Evolutionary conservation across 2,888 invertebrate species (phyloP), one percentile per base, ranked within the genome.

Genomic region (Pseudococcus longispinus): DNA sequence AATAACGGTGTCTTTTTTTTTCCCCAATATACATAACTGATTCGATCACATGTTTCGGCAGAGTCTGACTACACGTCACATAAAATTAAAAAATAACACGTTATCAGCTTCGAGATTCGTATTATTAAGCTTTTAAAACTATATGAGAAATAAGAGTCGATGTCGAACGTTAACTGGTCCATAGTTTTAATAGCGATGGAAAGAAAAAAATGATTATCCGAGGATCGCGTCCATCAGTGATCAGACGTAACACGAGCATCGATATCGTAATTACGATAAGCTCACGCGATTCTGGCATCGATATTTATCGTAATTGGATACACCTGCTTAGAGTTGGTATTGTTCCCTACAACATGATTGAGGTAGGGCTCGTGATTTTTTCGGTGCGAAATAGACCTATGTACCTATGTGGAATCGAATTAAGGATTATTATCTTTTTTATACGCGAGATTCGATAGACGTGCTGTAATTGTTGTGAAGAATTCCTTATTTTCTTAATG

Each of bases 251-350:
- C 60, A 60, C 60, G 23, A 60, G 60, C 60, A 60, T 11, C 60
- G 60, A 60, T 60, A n/a, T 32, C 74, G 74, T 74, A 74, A 74
- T 74, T 74, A 74, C 74, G 74, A 32, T 74, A 29, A 74, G 18
- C 74, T 74, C 74, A 74, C 74, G 74, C 74, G 74, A 74, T 74
- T 74, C 32, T 74, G 15, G n/a, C 32, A 74, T 74, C 74, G 74
- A 74, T 74, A 32, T 74, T 74, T 74, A 60, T 60, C 60, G 23
- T 60, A 80, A 80, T 80, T 80, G 77, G 77, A 80, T 80, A 37
- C 77, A 80, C 77, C 77, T 80, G 77, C 42, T 80, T 80, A 42
- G 23, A 80, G 77, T 80, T 80, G 77, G 77, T 80, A 80, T 80
- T 80, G 77, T 80, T 80, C 77, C 15, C 60, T 23, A 60, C 23